Evolutionary conservation across 2,797 vertebrate species (phyloP).

Genomic region (Dryobates pubescens): DNA sequence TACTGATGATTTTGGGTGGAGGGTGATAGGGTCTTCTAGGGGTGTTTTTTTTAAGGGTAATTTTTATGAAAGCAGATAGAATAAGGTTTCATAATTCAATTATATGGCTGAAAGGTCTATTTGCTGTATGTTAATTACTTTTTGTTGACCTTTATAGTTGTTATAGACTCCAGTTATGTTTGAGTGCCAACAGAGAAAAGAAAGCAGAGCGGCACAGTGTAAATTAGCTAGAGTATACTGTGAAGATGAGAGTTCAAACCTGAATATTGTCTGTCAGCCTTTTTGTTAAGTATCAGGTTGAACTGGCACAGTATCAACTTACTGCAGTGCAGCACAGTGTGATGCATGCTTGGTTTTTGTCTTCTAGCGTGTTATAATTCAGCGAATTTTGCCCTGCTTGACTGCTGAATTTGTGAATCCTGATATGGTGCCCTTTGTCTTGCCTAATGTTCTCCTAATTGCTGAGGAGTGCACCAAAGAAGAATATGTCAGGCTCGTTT

Average conservation of each 20-base stretch:
- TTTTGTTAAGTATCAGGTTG: not conserved
- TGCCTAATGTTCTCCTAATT: slow-evolving; percentile 96
- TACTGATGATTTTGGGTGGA: not conserved
- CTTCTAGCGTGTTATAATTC: slow-evolving; percentile 91
- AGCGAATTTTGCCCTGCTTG: slow-evolving; percentile 92
- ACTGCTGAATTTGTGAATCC: slow-evolving; percentile 97
- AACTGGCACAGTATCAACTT: not conserved
- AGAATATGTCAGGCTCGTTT: slow-evolving; percentile 90
- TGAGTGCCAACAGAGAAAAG: not conserved
- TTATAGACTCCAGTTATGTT: not conserved
- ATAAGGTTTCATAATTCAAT: not conserved
- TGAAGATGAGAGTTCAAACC: not conserved
- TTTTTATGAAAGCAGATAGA: not conserved
- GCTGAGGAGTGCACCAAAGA: slow-evolving; percentile 98
- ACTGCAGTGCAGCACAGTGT: not conserved
- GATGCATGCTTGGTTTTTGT: not conserved
- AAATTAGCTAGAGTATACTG: not conserved
- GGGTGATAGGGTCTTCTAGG: not conserved
- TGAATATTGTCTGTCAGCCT: not conserved
- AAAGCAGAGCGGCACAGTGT: not conserved
- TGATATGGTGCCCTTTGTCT: slow-evolving; percentile 98
- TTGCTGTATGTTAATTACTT: not conserved
- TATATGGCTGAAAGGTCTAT: not conserved
- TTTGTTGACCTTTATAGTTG: not conserved
- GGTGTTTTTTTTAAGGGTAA: not conserved